Evolutionary conservation across 2,113 vertebrate genomes (phyloP), one percentile per base, ranked within the genome.

Genomic region (Mesitornis unicolor): DNA sequence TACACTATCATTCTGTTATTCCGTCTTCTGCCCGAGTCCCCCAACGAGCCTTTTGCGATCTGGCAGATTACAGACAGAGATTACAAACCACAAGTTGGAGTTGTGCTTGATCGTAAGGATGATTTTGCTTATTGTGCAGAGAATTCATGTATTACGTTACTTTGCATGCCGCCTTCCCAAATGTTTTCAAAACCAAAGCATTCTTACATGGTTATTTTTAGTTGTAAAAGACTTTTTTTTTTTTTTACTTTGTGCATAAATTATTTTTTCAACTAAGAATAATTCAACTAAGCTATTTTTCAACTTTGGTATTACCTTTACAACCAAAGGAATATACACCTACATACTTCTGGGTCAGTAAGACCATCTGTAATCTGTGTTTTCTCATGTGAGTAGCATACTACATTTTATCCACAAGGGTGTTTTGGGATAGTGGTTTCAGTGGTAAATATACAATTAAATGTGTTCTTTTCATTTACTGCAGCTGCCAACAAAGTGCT

Each of bases 11-110:
- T 99, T 95, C 56, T 99, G 90, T 96, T 99, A 92, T 98, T 99
- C 98, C 99, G 99, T 45, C 98, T 99, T 54, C 98, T 99, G 51
- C 99, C 99, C 1, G 99, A 99, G 95, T 98, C 99, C 5, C 99
- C 99, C 36, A 97, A 17, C 5, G 98, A 99, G 42, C 98, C 99
- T 89, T 99, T 99, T 92, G 99, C 99, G 95, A 98, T 99, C 94
- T 99, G 99, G 99, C 99, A 99, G 98, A 98, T 99, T 88, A 99
- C 99, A 26, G 98, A 97, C 97, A 98, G 98, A 91, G 98, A 99
- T 94, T 98, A 99, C 96, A 99, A 98, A 85, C 99, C 99, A 1
- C 98, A 99, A 98, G 98, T 99, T 48, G 99, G 99, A 82, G 95
- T 99, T 90, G 99, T 99, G 51, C 96, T 99, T 35, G 98, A 99